Conservation (phyloP, 2,113 vertebrate genomes). For the Ptychochromis oligacanthus region DNA sequence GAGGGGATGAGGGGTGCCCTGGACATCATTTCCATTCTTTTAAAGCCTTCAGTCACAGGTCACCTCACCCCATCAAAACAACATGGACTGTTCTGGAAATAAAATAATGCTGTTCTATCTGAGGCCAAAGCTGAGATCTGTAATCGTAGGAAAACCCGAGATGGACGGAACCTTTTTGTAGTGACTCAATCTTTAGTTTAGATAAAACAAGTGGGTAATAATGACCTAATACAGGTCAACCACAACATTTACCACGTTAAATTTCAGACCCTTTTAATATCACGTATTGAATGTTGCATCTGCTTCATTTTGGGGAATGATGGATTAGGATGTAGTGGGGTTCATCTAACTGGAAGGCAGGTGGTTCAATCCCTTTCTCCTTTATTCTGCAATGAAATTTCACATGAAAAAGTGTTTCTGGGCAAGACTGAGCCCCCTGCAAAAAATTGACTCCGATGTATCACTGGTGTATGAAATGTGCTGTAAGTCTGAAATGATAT, state of each 20-base stretch:
- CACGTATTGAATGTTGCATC: too few species aligned
- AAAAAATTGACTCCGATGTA: neutral
- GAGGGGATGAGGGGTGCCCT: neutral
- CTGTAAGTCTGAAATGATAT: neutral
- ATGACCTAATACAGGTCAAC: neutral
- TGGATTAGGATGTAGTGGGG: neutral
- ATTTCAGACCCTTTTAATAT: too few species aligned
- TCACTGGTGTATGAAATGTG: neutral
- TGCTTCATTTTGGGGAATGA: neutral
- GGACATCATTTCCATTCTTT: constrained; percentile 23
- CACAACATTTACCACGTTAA: too few species aligned
- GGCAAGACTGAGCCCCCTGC: neutral
- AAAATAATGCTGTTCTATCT: neutral
- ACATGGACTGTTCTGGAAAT: neutral
- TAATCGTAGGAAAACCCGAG: neutral
- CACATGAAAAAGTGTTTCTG: neutral
- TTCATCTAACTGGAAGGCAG: too few species aligned
- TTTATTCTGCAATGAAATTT: too few species aligned
- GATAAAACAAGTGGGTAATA: neutral
- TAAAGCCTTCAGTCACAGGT: constrained; percentile 23
- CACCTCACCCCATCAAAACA: constrained; percentile 7
- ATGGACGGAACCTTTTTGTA: neutral
- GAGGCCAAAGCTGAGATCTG: neutral
- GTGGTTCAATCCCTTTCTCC: too few species aligned
- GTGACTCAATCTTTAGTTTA: neutral